These are phyloP conservation scores for Drosophila subobscura DNA, from an alignment of 1,140 invertebrate species.

Conservation along the genomic window DNA sequence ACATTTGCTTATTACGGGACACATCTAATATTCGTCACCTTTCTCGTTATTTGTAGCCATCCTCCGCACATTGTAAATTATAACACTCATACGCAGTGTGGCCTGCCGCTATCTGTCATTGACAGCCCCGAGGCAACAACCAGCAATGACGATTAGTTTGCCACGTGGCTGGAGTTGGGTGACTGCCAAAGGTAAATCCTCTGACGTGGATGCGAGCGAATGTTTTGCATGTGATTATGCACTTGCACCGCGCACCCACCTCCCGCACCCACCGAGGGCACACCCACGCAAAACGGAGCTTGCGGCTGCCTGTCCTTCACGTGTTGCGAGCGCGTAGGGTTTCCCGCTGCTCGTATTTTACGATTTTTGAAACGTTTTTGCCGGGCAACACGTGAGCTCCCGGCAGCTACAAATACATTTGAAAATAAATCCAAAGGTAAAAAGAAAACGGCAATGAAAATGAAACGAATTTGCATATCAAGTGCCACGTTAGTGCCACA, in stretches of 20 bases:
- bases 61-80: slow-evolving; percentile 28
- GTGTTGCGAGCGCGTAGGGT: slow-evolving; percentile 6
- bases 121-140: slow-evolving; percentile 10
- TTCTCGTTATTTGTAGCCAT: slow-evolving; percentile 22
- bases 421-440: slow-evolving; percentile 12
- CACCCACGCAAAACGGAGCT: not conserved
- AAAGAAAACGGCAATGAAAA: slow-evolving; percentile 49
- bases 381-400: slow-evolving; percentile 30
- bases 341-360: not conserved
- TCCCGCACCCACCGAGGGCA: too few species aligned
- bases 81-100: slow-evolving; percentile 45
- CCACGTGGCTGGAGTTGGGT: slow-evolving; percentile 21
- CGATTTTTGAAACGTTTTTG: not conserved
- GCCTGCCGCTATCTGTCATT: slow-evolving; percentile 37
- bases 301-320: slow-evolving; percentile 3
- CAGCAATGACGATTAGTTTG: slow-evolving; percentile 23
- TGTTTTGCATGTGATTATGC: slow-evolving; percentile 65
- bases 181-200: slow-evolving; percentile 4
- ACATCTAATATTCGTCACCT: slow-evolving; percentile 40
- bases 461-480: slow-evolving; percentile 75
- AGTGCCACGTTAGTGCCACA: slow-evolving; percentile 39
- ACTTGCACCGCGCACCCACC: slow-evolving; percentile 20
- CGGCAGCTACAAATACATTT: slow-evolving; percentile 33
- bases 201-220: slow-evolving; percentile 19
- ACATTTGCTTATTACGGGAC: slow-evolving; percentile 33